Base-by-base conservation (phyloP, 2,113 vertebrate genomes). In the Amphilophus citrinellus region DNA sequence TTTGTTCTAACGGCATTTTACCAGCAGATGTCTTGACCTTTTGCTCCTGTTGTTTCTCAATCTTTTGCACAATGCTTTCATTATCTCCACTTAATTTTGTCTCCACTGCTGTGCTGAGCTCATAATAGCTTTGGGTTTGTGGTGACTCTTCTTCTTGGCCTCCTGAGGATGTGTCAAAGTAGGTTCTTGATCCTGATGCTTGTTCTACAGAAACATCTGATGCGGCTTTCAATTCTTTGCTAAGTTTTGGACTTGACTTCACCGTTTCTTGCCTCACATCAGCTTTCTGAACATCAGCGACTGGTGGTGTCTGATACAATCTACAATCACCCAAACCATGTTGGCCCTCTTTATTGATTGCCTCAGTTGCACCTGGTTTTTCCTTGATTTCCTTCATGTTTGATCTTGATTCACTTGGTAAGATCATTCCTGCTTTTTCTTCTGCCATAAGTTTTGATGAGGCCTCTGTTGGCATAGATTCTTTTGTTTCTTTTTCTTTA, bases 81-180 rank as follows among this genome's bases (percentile, higher is more conserved):
- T 58, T 57, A 17, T 78, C 77, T 57, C 35, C 84, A 61, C 22
- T 71, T 39, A 61, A 75, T 20, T 30, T 80, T 14, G 20, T 47
- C 47, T 89, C 84, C 44, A 76, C 61, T 35, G 35, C 47, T 59
- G 79, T 83, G 80, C 84, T 92, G 71, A 95, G 82, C 57, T 95
- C 94, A 50, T 94, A 95, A 84, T 94, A 95, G 61, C 90, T 93
- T 59, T 94, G 83, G 35, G 80, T 24, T 83, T 84, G 83, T n/a
- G 83, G 57, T 8, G 61, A 61, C 44, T 79, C 85, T 53, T 92
- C 76, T 63, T 63, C 39, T 4, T 44, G 58, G 42, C 30, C 84
- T 88, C 86, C 61, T 24, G 89, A 78, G 15, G 89, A 84, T 13
- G 94, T 94, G 65, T 95, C 93, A 76, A 94, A 93, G 81, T 93